Base-by-base conservation (phyloP, 2,113 vertebrate species). In the Daubentonia madagascariensis region DNA sequence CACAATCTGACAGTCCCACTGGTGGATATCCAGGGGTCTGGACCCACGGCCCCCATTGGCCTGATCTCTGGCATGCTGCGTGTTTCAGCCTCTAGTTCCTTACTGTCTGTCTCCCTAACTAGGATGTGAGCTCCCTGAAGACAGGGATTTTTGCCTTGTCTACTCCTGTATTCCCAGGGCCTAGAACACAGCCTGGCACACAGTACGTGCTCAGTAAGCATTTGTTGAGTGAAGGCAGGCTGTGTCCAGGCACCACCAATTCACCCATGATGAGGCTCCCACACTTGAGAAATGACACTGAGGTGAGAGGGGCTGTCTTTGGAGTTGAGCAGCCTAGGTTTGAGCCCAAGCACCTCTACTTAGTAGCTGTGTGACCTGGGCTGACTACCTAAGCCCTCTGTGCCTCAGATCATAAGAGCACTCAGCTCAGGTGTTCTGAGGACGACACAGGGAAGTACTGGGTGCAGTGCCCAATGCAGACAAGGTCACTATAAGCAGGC, bases 201-300 rank as follows among this genome's bases (percentile, higher is more conserved):
- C 1, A 37, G 67, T 1, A 59, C 63, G 45, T 23, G 12, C 23
- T 30, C 9, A 1, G 4, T 61, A 43, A 4, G 3, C 40, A n/a
- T 6, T 6, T 80, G 67, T 0, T 40, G 45, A 83, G 37, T 18
- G 50, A 67, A n/a, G 50, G 65, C 5, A 35, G 80, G 32, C 54
- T 80, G 67, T 5, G 16, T 22, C 54, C 45, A n/a, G 30, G 25
- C 0, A 1, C 30, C 63, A 43, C 7, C 3, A 14, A 8, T 1
- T 50, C 6, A 2, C 22, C 35, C 5, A 1, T 1, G 3, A 37
- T 4, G 12, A 67, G 83, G 84, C n/a, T 25, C 70, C 25, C 11
- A 6, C 5, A 35, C 2, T 2, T 13, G 18, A 37, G 8, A n/a
- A 54, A 12, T 11, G 22, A 57, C 25, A 30, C 6, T 0, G 2